phyloP scores from a whole-genome alignment of 1,140 invertebrate genomes.

The Euglossa dilemma region DNA sequence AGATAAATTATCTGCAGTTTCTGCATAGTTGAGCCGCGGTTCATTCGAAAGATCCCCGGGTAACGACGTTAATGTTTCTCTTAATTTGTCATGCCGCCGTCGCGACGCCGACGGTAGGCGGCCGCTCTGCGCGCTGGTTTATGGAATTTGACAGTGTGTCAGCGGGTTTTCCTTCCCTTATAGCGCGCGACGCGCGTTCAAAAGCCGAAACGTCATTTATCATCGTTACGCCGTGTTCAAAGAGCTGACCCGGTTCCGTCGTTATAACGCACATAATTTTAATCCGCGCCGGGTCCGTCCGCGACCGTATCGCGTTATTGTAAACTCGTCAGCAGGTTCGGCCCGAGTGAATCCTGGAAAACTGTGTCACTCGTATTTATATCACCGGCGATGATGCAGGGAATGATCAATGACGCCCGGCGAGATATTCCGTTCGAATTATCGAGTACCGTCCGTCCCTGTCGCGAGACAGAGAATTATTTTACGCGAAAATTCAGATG shows the following conservation, averaged over 20 bases:
- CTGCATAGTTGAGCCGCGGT: background rate
- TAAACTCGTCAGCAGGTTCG: constrained; percentile 4
- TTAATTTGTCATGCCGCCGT: constrained; percentile 18
- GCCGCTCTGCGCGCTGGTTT: background rate
- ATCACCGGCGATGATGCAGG: background rate
- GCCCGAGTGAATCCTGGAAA: background rate
- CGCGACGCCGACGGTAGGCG: too few species aligned
- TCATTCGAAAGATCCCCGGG: constrained; percentile 1
- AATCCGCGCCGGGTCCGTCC: background rate
- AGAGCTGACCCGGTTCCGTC: background rate
- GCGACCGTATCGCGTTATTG: constrained; percentile 1
- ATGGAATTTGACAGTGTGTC: background rate
- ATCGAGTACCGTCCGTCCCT: background rate
- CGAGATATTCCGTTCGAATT: too few species aligned
- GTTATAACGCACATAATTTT: constrained; percentile 20
- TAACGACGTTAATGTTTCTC: constrained; percentile 6
- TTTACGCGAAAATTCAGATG: background rate
- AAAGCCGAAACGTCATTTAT: background rate
- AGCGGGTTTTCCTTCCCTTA: too few species aligned
- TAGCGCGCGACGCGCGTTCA: background rate
- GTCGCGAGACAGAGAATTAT: background rate
- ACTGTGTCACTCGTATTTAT: background rate
- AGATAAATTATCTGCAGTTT: constrained; percentile 16
- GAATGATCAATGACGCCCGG: background rate
- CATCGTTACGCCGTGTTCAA: background rate